Conservation (phyloP, 2,113 vertebrate genomes). For the Hippocampus comes region DNA sequence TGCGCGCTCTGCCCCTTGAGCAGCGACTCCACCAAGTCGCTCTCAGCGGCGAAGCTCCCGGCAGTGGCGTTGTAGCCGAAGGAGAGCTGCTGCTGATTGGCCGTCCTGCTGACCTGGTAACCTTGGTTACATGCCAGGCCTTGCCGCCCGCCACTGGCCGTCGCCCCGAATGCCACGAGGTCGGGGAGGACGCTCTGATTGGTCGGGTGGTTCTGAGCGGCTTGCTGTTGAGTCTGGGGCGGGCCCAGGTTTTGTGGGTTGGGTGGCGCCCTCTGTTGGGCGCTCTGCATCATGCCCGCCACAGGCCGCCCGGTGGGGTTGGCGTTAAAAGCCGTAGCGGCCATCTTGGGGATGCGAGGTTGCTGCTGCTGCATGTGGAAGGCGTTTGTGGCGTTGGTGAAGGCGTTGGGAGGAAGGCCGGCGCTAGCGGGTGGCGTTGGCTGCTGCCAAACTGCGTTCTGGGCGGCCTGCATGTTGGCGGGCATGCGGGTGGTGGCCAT, state of each 20-base stretch:
- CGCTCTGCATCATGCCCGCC: conserved; percentile 77
- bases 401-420: conserved; percentile 70
- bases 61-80: conserved; percentile 83
- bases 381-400: conserved; percentile 63
- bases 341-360: conserved; percentile 82
- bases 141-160: conserved; percentile 71
- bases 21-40: conserved; percentile 91
- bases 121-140: conserved; percentile 86
- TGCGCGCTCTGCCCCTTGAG: conserved; percentile 93
- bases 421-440: conserved; percentile 70
- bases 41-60: conserved; percentile 81
- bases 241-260: conserved; percentile 54
- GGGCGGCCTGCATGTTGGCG: conserved; percentile 63
- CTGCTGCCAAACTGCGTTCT: conserved; percentile 83
- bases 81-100: conserved; percentile 75
- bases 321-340: conserved; percentile 70
- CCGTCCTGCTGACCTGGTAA: conserved; percentile 83
- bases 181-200: conserved; percentile 79
- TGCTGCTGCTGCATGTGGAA: conserved; percentile 80
- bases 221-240: conserved; percentile 73
- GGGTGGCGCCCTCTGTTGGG: conserved; percentile 62
- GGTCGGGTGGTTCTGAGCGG: conserved; percentile 63
- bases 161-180: conserved; percentile 81
- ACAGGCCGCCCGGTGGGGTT: conserved; percentile 76
- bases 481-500: conserved; percentile 74